These are phyloP conservation scores for Oncorhynchus mykiss DNA, from an alignment of 2,113 vertebrate species.

Conservation along the genomic window DNA sequence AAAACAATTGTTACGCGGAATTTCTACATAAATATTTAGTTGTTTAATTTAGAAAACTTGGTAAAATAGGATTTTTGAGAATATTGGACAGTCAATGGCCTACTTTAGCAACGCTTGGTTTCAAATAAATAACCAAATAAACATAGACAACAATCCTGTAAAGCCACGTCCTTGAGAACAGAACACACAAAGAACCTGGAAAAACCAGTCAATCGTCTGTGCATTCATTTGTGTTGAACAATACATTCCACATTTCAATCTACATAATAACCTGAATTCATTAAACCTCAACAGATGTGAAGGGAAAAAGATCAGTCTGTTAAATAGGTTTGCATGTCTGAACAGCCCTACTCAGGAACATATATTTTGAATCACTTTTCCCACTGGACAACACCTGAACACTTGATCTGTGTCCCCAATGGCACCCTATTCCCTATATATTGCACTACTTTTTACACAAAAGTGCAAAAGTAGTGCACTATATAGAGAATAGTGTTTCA, in stretches of 20 bases:
- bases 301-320: too few species aligned
- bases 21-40: conserved; percentile 61
- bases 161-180: neutral
- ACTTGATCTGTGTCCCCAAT: too few species aligned
- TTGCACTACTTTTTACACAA: too few species aligned
- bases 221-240: neutral
- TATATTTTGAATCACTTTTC: conserved; percentile 40
- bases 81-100: neutral
- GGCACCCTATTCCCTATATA: too few species aligned
- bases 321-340: too few species aligned
- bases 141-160: conserved; percentile 18
- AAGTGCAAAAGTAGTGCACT: too few species aligned
- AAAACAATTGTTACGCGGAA: conserved; percentile 14
- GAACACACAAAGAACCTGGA: conserved; percentile 12
- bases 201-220: neutral
- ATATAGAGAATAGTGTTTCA: too few species aligned
- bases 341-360: too few species aligned
- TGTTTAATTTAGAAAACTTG: conserved; percentile 32
- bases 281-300: neutral
- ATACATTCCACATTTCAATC: too few species aligned
- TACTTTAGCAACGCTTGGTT: neutral
- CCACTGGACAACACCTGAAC: conserved; percentile 58
- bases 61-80: conserved; percentile 36
- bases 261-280: neutral
- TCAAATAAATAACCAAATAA: conserved; percentile 2